These are phyloP conservation scores for Heliconius hortense DNA, from an alignment of 2,888 invertebrate species.

Conservation along the genomic window DNA sequence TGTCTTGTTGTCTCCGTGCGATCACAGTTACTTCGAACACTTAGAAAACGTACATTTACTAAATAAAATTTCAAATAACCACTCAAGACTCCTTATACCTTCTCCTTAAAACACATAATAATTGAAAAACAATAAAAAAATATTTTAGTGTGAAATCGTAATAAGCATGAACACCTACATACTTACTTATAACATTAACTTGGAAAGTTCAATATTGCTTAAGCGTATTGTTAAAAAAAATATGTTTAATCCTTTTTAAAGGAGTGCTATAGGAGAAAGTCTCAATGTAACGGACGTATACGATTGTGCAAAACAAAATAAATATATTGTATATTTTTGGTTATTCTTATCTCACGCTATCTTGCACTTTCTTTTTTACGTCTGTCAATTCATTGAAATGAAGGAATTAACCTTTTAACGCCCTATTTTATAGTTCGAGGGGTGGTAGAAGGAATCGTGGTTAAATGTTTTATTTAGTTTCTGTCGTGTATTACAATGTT, in stretches of 20 bases:
- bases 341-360: constrained; percentile 40
- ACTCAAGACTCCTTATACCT: background rate
- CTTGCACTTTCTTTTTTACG: constrained; percentile 38
- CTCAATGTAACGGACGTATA: constrained; percentile 29
- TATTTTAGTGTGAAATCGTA: background rate
- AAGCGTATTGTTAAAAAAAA: constrained; percentile 22
- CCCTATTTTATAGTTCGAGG: constrained; percentile 6
- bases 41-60: background rate
- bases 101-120: background rate
- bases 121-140: background rate
- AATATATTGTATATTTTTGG: constrained; percentile 35
- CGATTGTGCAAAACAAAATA: constrained; percentile 25
- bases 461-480: background rate
- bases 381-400: constrained; percentile 14
- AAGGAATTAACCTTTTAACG: constrained; percentile 20
- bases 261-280: constrained; percentile 34
- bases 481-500: background rate
- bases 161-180: background rate
- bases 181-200: background rate
- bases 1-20: background rate
- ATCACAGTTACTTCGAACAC: background rate
- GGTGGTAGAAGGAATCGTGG: background rate
- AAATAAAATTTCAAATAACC: background rate
- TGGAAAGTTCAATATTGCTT: background rate
- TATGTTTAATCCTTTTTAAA: constrained; percentile 27